Evolutionary conservation across 1,140 invertebrate genomes (phyloP), one percentile per base, ranked within the genome.

Genomic region (Cyclina sinensis): DNA sequence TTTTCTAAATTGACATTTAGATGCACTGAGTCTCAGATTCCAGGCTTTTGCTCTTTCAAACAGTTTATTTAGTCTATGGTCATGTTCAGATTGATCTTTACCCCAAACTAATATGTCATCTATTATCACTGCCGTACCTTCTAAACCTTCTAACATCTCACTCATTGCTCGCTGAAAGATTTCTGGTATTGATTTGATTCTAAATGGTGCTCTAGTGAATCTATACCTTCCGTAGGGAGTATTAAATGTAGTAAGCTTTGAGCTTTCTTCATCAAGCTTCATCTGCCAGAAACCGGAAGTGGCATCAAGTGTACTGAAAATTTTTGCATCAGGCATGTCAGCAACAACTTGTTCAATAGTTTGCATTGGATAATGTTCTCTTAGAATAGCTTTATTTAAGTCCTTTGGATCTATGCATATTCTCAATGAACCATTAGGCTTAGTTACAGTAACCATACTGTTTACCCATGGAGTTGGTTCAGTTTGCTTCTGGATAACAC

Each of bases 121-220:
- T 76, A 94, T 88, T 74, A 94, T 94, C 5, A 93, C 81, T 39
- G 85, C 91, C 16, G 95, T 91, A 37, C 95, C 94, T 57, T 85
- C n/a, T 21, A 96, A 82, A 35, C 91, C 92, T 76, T 92, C 89
- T 54, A 95, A 90, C 46, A 92, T 91, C 86, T 92, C 84, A 30
- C 88, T 81, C 76, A 93, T 93, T 30, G 65, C 12, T 70, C 88
- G 86, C 68, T 95, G 92, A 85, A 95, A 95, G 3, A 93, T 86
- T 86, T 95, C 94, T 21, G 74, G 73, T n/a, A 83, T 73, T 43
- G 59, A 30, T 21, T 78, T 84, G 2, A 90, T 65, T 51, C 89
- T 86, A 65, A 92, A 88, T n/a, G 90, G 88, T 51, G 88, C 65
- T 21, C 88, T 18, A 16, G 32, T 24, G 80, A 78, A 92, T 9